Percentiles rank a stretch among this genome's conserved stretches.
These are phyloP conservation scores for Acleris emargana DNA, from an alignment of 2,888 invertebrate genomes.

Conservation along the genomic window DNA sequence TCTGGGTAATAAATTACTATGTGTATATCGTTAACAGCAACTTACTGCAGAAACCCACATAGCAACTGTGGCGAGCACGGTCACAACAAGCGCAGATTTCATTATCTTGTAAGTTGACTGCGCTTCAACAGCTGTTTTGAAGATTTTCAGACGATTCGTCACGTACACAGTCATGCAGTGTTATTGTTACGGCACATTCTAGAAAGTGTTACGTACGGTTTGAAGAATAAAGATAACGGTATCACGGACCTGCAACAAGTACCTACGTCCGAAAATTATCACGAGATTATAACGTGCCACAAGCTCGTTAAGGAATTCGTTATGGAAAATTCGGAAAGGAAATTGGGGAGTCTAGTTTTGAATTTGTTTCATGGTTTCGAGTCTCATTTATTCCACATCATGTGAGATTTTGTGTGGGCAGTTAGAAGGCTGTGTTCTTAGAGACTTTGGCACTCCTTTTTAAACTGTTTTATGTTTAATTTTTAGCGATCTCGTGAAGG, in stretches of 20 bases:
- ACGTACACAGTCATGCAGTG: constrained; percentile 7
- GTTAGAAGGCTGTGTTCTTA: constrained; percentile 15
- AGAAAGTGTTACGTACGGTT: neutral
- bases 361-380: no score
- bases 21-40: no score
- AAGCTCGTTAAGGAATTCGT: no score
- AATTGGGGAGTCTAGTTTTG: no score
- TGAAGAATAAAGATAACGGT: neutral
- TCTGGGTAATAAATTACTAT: no score
- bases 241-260: neutral
- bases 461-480: neutral
- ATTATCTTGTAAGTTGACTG: neutral
- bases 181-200: constrained; percentile 5
- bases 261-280: no score
- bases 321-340: no score
- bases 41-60: no score
- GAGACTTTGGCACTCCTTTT: constrained; percentile 27
- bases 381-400: constrained; percentile 1
- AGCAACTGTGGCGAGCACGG: no score
- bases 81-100: neutral
- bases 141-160: neutral
- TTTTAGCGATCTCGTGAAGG: neutral
- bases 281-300: no score
- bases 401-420: neutral
- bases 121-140: constrained; percentile 9